Base-by-base conservation (phyloP, 2,113 vertebrate species). In the Eptatretus burgeri region DNA sequence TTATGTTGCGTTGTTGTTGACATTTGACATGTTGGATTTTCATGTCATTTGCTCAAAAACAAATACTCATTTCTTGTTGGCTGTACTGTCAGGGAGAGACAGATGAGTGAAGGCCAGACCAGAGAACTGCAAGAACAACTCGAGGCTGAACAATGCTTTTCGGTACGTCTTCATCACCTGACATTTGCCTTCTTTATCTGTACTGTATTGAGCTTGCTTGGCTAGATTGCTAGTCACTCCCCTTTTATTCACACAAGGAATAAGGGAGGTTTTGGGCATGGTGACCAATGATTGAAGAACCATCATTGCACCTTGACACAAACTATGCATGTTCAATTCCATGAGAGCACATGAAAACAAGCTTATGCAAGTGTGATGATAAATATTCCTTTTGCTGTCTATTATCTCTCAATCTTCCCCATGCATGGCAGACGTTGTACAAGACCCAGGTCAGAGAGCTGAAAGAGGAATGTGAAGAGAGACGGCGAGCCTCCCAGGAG, bases 101-200 rank as follows among this genome's bases (percentile, higher is more conserved):
- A 89, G 62, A 88, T 95, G 70, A 79, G 86, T 53, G 91, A 98
- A 49, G 91, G 89, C 11, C 91, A 98, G 70, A 93, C 93, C 86
- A 93, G 89, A 72, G 91, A 95, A 68, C 77, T 98, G 62, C 91
- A 98, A 71, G 89, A 98, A 70, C 91, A 98, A 69, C 76, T 98
- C 9, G 89, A 98, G 73, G 87, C 91, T 2, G 87, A 98, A 51
- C 91, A 98, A 65, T 95, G 95, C 76, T 98, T 95, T 73, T 98
- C 91, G 1, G 91, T 95, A 74, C 75, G 83, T 77, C 56, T n/a
- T 20, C 56, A 10, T 20, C 56, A 20, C 53, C 53, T 41, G 27
- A 41, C 27, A 41, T 41, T 41, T 7, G 27, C 27, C 27, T 5
- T 7, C 27, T 41, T 41, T 41, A 41, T 41, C 27, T 5, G 27